Conservation (phyloP, 2,888 invertebrate genomes). For the Serripes groenlandicus region DNA sequence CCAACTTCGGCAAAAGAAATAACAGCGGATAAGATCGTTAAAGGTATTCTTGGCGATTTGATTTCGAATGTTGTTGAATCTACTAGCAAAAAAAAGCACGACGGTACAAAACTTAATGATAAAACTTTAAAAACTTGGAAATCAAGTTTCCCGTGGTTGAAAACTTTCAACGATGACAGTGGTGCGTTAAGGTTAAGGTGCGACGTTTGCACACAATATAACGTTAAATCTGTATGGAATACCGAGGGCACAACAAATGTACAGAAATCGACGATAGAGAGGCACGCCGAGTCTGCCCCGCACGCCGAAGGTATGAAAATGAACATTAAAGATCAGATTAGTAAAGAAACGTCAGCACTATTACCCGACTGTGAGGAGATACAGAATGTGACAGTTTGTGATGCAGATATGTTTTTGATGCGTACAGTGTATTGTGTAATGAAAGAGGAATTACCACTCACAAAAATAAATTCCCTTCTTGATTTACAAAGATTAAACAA, state of each 20-base stretch:
- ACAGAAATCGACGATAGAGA: not conserved
- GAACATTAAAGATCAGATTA: not conserved
- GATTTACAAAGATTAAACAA: constrained; percentile 48
- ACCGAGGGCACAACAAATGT: not conserved
- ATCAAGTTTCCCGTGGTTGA: not conserved
- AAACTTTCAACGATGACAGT: not conserved
- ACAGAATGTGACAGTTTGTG: constrained; percentile 1
- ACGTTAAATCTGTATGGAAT: not conserved
- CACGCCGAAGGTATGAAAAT: not conserved
- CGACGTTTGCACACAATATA: not conserved
- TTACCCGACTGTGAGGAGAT: not conserved
- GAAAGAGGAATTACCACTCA: constrained; percentile 41
- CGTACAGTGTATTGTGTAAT: constrained; percentile 40
- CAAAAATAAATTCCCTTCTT: constrained; percentile 48
- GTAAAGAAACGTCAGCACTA: not conserved
- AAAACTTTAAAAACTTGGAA: constrained; percentile 3
- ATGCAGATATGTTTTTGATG: constrained; percentile 15
- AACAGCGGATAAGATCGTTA: no score
- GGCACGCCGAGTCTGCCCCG: not conserved
- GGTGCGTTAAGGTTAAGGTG: not conserved
- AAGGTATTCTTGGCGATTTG: no score
- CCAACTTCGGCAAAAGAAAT: no score
- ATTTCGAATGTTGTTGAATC: no score
- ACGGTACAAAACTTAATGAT: not conserved
- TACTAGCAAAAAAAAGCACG: not conserved